Conservation (phyloP, 2,797 vertebrate species). For the Gastrophryne carolinensis region DNA sequence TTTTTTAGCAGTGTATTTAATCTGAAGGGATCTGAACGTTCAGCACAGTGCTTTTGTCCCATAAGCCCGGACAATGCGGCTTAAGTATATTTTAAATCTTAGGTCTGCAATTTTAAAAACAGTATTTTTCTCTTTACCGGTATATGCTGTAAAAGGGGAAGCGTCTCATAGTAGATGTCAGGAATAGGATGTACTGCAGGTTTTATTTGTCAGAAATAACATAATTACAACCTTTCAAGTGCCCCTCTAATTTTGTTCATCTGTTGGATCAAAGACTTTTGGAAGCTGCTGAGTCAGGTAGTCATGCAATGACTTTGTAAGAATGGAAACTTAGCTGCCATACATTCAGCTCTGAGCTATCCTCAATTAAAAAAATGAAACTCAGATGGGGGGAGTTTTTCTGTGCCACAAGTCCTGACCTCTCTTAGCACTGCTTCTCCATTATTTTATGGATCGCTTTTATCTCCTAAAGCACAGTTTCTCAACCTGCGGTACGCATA, state of each 20-base stretch:
- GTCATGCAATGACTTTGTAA: background rate
- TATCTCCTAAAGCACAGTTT: no score
- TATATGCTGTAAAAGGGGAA: background rate
- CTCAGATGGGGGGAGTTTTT: no score
- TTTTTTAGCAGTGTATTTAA: no score
- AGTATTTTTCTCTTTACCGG: background rate
- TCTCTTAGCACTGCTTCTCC: no score
- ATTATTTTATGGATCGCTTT: no score
- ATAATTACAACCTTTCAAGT: constrained; percentile 13
- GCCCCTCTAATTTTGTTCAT: constrained; percentile 4
- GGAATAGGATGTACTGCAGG: background rate
- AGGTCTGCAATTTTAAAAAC: background rate
- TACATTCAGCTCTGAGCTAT: background rate
- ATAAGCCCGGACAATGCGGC: no score
- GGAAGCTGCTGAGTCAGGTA: background rate
- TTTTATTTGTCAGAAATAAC: constrained; percentile 37
- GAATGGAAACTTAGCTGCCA: background rate
- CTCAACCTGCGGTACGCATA: no score
- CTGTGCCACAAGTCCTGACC: no score
- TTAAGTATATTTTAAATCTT: no score
- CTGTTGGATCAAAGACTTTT: constrained; percentile 17
- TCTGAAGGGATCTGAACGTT: no score
- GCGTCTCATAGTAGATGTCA: background rate
- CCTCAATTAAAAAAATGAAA: no score
- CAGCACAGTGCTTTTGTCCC: no score